Conservation (phyloP, 2,797 vertebrate genomes). For the Ambastaia sidthimunki region DNA sequence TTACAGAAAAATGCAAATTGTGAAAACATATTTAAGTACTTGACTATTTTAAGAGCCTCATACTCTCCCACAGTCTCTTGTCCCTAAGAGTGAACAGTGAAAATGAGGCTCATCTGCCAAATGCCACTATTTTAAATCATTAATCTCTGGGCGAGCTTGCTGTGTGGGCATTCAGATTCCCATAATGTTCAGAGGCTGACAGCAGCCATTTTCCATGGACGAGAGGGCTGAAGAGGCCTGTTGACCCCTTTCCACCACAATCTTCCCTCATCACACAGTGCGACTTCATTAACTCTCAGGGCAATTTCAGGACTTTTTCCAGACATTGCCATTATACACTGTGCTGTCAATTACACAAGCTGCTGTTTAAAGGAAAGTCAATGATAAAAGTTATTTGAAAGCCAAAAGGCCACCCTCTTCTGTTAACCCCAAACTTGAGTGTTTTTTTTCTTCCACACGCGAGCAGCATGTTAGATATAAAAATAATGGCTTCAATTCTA, state of each 20-base stretch:
- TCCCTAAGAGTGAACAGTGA: conserved; percentile 63
- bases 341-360: conserved; percentile 60
- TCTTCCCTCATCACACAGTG: conserved; percentile 79
- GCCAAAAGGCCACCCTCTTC: conserved; percentile 46
- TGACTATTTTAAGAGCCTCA: not conserved
- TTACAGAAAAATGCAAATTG: not conserved
- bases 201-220: conserved; percentile 77
- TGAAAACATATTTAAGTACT: conserved; percentile 1
- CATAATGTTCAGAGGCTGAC: conserved; percentile 81
- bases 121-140: conserved; percentile 79
- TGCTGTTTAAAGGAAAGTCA: conserved; percentile 55
- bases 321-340: conserved; percentile 52
- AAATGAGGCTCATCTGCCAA: conserved; percentile 76
- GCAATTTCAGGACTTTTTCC: conserved; percentile 74
- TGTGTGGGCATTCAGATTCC: conserved; percentile 72
- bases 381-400: conserved; percentile 59
- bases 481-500: not conserved
- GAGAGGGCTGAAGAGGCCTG: conserved; percentile 80
- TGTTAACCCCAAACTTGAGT: conserved; percentile 45
- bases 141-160: conserved; percentile 69
- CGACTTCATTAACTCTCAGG: conserved; percentile 82
- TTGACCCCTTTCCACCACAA: conserved; percentile 80
- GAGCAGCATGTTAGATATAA: not conserved
- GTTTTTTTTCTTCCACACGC: not conserved
- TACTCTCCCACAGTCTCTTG: conserved; percentile 1